These are phyloP conservation scores for Parapristionchus giblindavisi DNA, from an alignment of 2,888 invertebrate species.

Conservation along the genomic window DNA sequence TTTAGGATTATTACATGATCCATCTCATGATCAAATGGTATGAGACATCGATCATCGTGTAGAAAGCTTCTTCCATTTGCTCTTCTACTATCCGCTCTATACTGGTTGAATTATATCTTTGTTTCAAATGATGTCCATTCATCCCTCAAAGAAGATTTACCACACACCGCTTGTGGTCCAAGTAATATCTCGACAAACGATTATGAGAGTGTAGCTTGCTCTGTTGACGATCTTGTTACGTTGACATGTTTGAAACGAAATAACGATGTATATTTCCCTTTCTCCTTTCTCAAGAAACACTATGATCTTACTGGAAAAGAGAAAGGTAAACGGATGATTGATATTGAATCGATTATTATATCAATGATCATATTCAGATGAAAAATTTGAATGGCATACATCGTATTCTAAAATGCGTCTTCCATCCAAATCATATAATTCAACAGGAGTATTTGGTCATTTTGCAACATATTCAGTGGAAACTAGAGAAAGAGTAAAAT, in stretches of 20 bases:
- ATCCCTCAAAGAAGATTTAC: neutral
- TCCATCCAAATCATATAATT: conserved; percentile 77
- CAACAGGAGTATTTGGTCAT: conserved; percentile 90
- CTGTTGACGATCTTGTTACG: conserved; percentile 44
- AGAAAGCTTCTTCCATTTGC: neutral
- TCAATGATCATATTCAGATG: conserved; percentile 40
- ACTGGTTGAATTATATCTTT: conserved; percentile 12
- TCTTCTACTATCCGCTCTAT: conserved; percentile 12
- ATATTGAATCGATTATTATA: neutral
- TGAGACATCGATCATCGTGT: neutral
- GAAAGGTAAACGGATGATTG: conserved; percentile 44
- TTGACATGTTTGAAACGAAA: conserved; percentile 54
- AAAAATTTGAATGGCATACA: conserved; percentile 62
- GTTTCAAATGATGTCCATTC: neutral
- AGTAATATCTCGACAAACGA: neutral
- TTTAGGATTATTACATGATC: neutral
- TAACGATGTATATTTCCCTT: conserved; percentile 62
- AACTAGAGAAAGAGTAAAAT: conserved; percentile 91
- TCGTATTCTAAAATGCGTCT: conserved; percentile 58
- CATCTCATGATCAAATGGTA: neutral
- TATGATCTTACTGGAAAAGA: conserved; percentile 59
- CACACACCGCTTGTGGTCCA: neutral
- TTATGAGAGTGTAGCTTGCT: conserved; percentile 21
- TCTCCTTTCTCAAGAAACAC: conserved; percentile 57
- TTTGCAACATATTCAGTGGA: conserved; percentile 98